Conservation (phyloP, 2,113 vertebrate species). For the Heterotilapia buettikoferi region DNA sequence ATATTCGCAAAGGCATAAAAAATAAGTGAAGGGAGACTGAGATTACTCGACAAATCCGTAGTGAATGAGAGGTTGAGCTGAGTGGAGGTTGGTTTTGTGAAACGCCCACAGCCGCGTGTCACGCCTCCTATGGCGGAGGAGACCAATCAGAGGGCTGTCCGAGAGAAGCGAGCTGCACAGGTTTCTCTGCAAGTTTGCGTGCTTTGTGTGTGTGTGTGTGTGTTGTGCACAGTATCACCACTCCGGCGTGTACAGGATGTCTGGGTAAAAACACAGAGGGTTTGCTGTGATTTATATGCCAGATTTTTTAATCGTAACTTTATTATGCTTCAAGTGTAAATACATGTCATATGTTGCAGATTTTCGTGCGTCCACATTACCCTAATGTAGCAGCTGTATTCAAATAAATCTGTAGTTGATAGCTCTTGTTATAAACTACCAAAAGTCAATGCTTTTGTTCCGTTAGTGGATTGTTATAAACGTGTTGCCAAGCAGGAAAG, state of each 20-base stretch:
- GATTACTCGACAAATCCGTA: constrained; percentile 29
- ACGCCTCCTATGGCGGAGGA: neutral
- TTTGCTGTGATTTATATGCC: neutral
- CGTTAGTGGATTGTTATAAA: neutral
- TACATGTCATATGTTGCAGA: neutral
- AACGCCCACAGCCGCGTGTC: constrained; percentile 7
- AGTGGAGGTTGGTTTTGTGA: constrained; percentile 53
- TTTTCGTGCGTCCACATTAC: neutral
- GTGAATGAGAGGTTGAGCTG: constrained; percentile 36
- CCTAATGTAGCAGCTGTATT: neutral
- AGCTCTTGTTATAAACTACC: neutral
- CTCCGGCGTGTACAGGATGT: neutral
- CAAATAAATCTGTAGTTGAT: neutral
- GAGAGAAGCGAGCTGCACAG: neutral
- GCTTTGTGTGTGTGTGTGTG: neutral
- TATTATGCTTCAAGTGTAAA: neutral
- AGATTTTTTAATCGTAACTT: neutral
- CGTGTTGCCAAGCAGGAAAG: neutral
- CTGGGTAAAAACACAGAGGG: neutral
- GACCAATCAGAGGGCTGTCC: constrained; percentile 60
- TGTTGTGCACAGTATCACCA: neutral
- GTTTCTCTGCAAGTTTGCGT: neutral
- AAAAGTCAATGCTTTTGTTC: neutral
- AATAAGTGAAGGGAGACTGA: neutral
- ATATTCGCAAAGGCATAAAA: neutral